A percentile compares a stretch with the other conserved stretches of the same genome.
Conservation (phyloP, 2,888 invertebrate species). For the Dynastes tityus region DNA sequence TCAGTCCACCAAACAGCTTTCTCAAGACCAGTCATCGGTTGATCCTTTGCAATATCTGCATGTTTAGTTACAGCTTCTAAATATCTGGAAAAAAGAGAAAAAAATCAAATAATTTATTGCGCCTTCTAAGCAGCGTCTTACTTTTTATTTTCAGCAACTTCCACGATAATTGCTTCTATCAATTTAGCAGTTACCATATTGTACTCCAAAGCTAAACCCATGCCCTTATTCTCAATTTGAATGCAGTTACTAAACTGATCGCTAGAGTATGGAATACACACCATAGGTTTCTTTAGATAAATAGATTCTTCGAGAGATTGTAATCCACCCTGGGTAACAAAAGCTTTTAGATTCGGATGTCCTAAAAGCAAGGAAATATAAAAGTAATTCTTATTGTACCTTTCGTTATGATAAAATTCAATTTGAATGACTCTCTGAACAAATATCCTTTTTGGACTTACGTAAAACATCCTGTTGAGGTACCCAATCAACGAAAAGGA, state of each 20-base stretch:
- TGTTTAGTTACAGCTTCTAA: conserved; percentile 49
- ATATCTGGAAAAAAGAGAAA: conserved; percentile 36
- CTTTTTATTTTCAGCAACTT: conserved; percentile 56
- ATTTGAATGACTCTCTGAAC: neutral
- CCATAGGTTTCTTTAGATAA: conserved; percentile 67
- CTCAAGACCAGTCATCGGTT: conserved; percentile 55
- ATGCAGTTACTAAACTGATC: conserved; percentile 62
- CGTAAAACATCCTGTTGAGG: conserved; percentile 68
- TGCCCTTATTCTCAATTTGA: conserved; percentile 44
- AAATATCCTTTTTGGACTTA: conserved; percentile 53
- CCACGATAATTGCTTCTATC: conserved; percentile 50
- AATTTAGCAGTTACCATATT: conserved; percentile 46
- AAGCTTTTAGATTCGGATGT: conserved; percentile 71
- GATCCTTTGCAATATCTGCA: conserved; percentile 53
- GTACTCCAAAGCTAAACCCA: conserved; percentile 49
- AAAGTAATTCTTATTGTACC: too few species aligned
- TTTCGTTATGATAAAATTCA: too few species aligned
- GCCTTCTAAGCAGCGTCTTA: neutral
- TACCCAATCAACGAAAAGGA: conserved; percentile 67
- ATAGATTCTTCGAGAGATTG: conserved; percentile 71
- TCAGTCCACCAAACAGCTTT: conserved; percentile 58
- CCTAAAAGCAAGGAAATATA: conserved; percentile 48
- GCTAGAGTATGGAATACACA: conserved; percentile 69
- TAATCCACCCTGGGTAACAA: conserved; percentile 71
- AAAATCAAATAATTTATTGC: neutral